Evolutionary conservation across 2,888 invertebrate genomes (phyloP).

Genomic region (Argynnis bischoffii): DNA sequence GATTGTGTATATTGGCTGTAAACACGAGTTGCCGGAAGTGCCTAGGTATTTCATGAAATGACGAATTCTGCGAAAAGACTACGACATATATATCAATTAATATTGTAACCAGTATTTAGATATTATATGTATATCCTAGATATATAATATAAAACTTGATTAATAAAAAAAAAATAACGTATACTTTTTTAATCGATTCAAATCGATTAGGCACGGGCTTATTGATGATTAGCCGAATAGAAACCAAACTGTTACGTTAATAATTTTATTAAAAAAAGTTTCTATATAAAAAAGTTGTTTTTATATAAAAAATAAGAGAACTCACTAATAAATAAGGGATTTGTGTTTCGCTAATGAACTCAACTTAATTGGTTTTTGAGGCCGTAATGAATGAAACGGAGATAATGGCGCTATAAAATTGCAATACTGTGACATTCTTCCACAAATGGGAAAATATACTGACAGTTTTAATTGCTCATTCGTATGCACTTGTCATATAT

Average conservation of each 20-base stretch:
- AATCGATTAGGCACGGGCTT: slow-evolving; percentile 44
- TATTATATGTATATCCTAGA: not conserved
- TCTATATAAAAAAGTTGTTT: slow-evolving; percentile 2
- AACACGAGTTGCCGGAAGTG: too few species aligned
- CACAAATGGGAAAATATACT: slow-evolving; percentile 11
- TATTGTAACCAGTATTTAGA: too few species aligned
- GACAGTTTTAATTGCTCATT: slow-evolving; percentile 17
- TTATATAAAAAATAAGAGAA: too few species aligned
- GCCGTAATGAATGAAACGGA: slow-evolving; percentile 2
- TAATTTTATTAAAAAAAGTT: slow-evolving; percentile 6
- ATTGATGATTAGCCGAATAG: slow-evolving; percentile 2
- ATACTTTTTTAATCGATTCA: slow-evolving; percentile 36
- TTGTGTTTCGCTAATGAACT: slow-evolving; percentile 14
- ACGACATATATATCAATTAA: too few species aligned
- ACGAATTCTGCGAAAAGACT: too few species aligned
- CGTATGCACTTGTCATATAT: slow-evolving; percentile 9
- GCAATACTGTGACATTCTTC: slow-evolving; percentile 18
- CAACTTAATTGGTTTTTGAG: slow-evolving; percentile 11
- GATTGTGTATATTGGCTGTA: too few species aligned
- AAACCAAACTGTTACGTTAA: not conserved
- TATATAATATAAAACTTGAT: slow-evolving; percentile 4
- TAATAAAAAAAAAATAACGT: not conserved
- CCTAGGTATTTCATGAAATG: too few species aligned
- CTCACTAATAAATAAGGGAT: not conserved
- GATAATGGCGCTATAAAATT: slow-evolving; percentile 8